Percentiles rank a stretch among this genome's conserved stretches.
Evolutionary conservation across 2,113 vertebrate genomes (phyloP).

Genomic region (Anser cygnoides): DNA sequence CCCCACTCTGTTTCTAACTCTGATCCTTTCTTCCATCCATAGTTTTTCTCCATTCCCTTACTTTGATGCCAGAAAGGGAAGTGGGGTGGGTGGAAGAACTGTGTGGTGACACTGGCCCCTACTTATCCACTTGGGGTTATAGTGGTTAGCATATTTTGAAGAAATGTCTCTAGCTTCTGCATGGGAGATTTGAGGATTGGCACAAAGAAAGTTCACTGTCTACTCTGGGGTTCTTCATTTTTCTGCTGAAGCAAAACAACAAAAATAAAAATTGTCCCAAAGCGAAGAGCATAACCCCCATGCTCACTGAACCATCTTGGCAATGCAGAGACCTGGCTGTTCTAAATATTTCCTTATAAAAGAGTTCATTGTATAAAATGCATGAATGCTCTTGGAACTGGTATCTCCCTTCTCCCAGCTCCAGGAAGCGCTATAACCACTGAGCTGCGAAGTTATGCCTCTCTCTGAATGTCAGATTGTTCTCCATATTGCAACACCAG

Average conservation of each 20-base stretch:
- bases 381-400: background rate
- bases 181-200: background rate
- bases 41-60: background rate
- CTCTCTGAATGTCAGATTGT: background rate
- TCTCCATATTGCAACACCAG: background rate
- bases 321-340: background rate
- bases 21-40: background rate
- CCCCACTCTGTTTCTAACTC: background rate
- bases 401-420: background rate
- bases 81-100: background rate
- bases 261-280: background rate
- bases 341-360: background rate
- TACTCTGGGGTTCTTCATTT: background rate
- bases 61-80: background rate
- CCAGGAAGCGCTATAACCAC: background rate
- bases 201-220: background rate
- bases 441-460: fast-evolving
- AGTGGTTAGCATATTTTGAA: background rate
- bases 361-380: background rate
- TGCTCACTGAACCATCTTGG: background rate
- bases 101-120: background rate
- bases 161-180: background rate
- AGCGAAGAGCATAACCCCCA: background rate
- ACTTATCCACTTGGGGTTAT: background rate
- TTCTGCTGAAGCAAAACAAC: background rate